Evolutionary conservation across 2,113 vertebrate genomes (phyloP).

Genomic region (Limnothrissa miodon): DNA sequence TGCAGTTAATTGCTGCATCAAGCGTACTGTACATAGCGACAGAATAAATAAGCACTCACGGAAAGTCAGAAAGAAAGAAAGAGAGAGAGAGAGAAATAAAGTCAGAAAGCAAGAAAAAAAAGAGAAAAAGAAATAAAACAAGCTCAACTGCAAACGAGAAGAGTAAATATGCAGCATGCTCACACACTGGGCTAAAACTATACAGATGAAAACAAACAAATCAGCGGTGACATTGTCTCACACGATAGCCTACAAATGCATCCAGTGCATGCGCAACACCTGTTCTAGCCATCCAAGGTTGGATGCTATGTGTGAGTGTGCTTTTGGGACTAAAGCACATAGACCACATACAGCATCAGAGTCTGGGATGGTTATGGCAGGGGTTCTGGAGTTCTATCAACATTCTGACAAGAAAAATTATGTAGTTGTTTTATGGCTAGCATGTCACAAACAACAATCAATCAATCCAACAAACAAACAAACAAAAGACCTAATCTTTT

Average conservation of each 20-base stretch:
- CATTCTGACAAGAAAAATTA: slow-evolving; percentile 11
- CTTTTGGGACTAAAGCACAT: background rate
- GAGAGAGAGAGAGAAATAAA: background rate
- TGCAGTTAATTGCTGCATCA: background rate
- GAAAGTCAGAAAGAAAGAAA: background rate
- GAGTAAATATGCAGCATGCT: slow-evolving; percentile 9
- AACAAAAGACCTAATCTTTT: too few relatives aligned
- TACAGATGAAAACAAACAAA: background rate
- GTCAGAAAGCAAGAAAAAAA: background rate
- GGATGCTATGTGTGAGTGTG: background rate
- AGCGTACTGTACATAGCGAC: background rate
- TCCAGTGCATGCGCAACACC: background rate
- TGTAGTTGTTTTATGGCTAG: background rate
- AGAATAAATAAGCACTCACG: background rate
- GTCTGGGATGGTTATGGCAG: background rate
- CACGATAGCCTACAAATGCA: slow-evolving; percentile 1
- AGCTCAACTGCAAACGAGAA: background rate
- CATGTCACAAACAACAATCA: background rate
- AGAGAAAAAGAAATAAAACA: background rate
- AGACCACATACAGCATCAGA: background rate
- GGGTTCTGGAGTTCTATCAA: background rate
- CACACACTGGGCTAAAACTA: slow-evolving; percentile 12
- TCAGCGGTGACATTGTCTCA: background rate
- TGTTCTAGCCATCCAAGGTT: background rate
- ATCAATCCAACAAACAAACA: background rate